Evolutionary conservation across 2,113 vertebrate species (phyloP).

Genomic region (Colinus virginianus): DNA sequence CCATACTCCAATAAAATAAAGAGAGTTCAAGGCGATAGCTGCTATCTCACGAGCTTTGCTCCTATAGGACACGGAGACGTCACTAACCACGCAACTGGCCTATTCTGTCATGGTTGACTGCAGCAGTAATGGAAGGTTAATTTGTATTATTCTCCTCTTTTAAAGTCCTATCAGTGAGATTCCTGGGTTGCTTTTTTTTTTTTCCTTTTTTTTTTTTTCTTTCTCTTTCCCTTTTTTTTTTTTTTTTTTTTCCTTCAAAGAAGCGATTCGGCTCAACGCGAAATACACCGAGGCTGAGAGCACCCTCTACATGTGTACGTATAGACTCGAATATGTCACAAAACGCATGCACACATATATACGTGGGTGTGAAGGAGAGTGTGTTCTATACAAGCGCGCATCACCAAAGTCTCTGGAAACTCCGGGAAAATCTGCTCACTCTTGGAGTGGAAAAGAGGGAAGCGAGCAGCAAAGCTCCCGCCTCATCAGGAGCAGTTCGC

Average conservation of each 20-base stretch:
- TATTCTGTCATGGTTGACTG: slow-evolving; percentile 74
- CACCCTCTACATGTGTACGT: fast-evolving
- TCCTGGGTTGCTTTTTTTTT: not conserved
- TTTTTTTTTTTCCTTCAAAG: fast-evolving
- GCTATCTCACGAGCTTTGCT: slow-evolving; percentile 82
- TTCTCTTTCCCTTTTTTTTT: no score
- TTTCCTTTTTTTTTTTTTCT: not conserved
- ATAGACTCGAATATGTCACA: not conserved
- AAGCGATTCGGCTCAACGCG: not conserved
- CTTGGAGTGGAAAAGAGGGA: not conserved
- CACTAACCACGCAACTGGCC: slow-evolving; percentile 79
- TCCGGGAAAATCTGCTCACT: not conserved
- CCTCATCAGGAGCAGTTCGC: not conserved
- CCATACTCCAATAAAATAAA: slow-evolving; percentile 84
- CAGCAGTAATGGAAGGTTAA: slow-evolving; percentile 71
- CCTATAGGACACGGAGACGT: slow-evolving; percentile 84
- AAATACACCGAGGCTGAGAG: not conserved
- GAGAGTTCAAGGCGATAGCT: slow-evolving; percentile 77
- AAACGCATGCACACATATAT: fast-evolving
- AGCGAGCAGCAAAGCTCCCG: not conserved
- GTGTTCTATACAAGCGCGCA: fast-evolving
- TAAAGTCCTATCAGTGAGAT: slow-evolving; percentile 43
- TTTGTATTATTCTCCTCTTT: slow-evolving; percentile 70
- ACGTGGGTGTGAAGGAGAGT: fast-evolving
- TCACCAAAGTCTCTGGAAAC: not conserved